Percentiles rank a stretch among this genome's conserved stretches.
phyloP scores from a whole-genome alignment of 2,888 invertebrate species.

The Ctenicera cuprea region DNA sequence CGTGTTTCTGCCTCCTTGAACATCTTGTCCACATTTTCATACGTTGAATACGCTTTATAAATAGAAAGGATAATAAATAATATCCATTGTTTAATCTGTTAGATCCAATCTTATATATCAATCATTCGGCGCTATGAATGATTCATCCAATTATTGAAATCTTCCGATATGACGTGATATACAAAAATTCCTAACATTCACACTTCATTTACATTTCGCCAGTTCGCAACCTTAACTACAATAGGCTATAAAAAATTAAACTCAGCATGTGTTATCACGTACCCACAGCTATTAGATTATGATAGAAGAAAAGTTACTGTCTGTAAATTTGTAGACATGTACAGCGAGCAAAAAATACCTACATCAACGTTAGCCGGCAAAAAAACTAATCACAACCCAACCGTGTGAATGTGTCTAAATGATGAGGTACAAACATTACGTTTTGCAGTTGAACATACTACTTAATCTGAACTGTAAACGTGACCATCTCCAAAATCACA shows the following conservation, averaged over 20 bases:
- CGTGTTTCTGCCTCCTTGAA: constrained; percentile 22
- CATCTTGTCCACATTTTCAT: constrained; percentile 10
- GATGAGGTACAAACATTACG: constrained; percentile 57
- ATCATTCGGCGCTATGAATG: constrained; percentile 10
- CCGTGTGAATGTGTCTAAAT: constrained; percentile 61
- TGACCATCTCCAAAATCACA: constrained; percentile 55
- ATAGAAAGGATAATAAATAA: constrained; percentile 26
- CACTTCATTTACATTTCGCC: constrained; percentile 39
- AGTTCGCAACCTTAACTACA: constrained; percentile 36
- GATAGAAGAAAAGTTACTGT: constrained; percentile 43
- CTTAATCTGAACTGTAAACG: constrained; percentile 57
- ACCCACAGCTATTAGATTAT: constrained; percentile 41
- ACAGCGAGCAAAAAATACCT: constrained; percentile 46
- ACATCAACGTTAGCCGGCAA: constrained; percentile 47
- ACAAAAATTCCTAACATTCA: constrained; percentile 40
- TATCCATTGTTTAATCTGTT: constrained; percentile 21
- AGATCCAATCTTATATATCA: constrained; percentile 22
- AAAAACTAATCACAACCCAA: constrained; percentile 57
- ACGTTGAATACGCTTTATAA: constrained; percentile 8
- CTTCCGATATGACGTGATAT: constrained; percentile 14
- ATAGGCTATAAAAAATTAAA: constrained; percentile 45
- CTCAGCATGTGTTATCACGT: constrained; percentile 52
- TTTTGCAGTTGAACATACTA: constrained; percentile 52
- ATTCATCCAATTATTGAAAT: constrained; percentile 30
- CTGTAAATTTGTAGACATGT: constrained; percentile 49